phyloP scores from a whole-genome alignment of 2,888 invertebrate genomes.

The Dasysyrphus tricinctus region DNA sequence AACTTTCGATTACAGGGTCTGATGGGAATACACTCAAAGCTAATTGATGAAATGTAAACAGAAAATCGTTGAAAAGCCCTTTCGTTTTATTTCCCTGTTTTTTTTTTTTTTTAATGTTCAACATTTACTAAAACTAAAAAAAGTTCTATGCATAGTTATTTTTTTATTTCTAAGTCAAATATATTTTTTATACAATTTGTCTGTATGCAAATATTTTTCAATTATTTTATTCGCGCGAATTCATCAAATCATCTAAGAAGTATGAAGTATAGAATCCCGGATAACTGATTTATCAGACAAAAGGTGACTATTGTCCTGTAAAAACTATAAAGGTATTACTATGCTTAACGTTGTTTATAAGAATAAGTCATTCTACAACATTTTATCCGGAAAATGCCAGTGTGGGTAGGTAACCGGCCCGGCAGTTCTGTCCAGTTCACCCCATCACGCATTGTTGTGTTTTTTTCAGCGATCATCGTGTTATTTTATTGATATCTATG shows the following conservation, averaged over 20 bases:
- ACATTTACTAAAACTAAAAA: background rate
- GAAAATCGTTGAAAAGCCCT: background rate
- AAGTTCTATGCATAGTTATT: background rate
- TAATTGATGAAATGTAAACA: conserved; percentile 85
- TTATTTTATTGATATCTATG: too few species aligned
- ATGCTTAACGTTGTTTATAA: too few species aligned
- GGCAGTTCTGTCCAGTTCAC: too few species aligned
- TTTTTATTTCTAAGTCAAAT: conserved; percentile 8
- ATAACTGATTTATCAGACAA: too few species aligned
- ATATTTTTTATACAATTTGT: conserved; percentile 19
- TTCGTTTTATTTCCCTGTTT: background rate
- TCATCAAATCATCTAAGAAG: background rate
- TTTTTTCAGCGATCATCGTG: too few species aligned
- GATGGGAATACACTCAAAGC: conserved; percentile 92
- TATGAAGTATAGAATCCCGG: too few species aligned
- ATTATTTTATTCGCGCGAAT: background rate
- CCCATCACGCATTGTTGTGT: too few species aligned
- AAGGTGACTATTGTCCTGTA: too few species aligned
- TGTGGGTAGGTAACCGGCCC: too few species aligned
- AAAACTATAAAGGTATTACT: too few species aligned
- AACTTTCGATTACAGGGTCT: conserved; percentile 86
- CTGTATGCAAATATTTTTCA: background rate
- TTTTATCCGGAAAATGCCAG: too few species aligned
- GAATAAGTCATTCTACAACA: too few species aligned
- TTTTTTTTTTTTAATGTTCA: background rate